A percentile compares a stretch with the other conserved stretches of the same genome.
These are phyloP conservation scores for Drosophila nebulosa DNA, from an alignment of 1,140 invertebrate genomes.

Conservation along the genomic window DNA sequence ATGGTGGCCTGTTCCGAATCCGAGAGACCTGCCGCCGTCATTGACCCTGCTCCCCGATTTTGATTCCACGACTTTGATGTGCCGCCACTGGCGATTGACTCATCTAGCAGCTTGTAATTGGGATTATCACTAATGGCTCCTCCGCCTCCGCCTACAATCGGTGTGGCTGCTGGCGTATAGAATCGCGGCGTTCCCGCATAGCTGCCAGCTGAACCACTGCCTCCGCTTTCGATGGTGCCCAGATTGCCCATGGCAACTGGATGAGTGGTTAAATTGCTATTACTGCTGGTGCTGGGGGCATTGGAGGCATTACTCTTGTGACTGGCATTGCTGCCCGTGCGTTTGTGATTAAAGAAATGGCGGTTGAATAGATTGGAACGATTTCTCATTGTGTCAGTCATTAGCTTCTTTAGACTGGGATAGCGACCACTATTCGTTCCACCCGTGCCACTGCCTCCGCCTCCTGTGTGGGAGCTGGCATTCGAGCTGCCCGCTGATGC, in stretches of 20 bases:
- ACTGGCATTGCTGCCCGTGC: conserved; percentile 69
- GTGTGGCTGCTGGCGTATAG: conserved; percentile 59
- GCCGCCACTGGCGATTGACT: conserved; percentile 40
- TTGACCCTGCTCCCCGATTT: not conserved
- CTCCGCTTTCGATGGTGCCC: conserved; percentile 75
- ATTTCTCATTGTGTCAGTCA: conserved; percentile 57
- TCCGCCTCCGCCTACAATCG: conserved; percentile 11
- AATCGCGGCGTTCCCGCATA: conserved; percentile 60
- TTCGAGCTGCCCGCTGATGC: conserved; percentile 73
- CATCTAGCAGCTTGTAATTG: conserved; percentile 63
- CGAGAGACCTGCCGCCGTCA: not conserved
- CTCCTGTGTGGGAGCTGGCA: conserved; percentile 49
- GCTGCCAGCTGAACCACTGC: conserved; percentile 74
- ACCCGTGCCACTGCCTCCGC: conserved; percentile 1
- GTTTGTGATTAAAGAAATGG: conserved; percentile 63
- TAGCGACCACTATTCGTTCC: conserved; percentile 27
- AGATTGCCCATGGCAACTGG: conserved; percentile 59
- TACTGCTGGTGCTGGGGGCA: conserved; percentile 64
- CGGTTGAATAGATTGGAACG: conserved; percentile 49
- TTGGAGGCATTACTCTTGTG: conserved; percentile 72
- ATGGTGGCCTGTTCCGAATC: conserved; percentile 38
- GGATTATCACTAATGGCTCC: conserved; percentile 59
- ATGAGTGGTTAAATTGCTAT: conserved; percentile 58
- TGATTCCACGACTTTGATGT: not conserved
- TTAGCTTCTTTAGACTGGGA: conserved; percentile 49